Base-by-base conservation (phyloP, 2,113 vertebrate genomes). In the Pseudorectes ferrugineus region DNA sequence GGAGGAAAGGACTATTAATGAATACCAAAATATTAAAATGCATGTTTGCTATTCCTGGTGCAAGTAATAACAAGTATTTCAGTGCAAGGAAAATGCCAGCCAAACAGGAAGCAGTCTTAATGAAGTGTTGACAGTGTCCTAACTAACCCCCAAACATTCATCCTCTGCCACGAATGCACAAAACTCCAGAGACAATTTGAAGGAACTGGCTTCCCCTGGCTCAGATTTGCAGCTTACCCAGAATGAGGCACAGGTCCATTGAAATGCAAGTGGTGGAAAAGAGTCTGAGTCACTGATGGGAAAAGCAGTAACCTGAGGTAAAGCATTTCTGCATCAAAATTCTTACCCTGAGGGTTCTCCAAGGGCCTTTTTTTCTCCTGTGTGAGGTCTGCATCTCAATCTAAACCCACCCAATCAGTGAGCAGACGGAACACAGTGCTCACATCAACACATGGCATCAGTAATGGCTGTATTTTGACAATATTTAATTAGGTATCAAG, bases 381-480 rank as follows among this genome's bases (percentile, higher is more conserved):
- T 52, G n/a, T 74, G 45, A 18, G 8, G 26, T 54, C 35, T 95
- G 77, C 23, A 45, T 78, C 80, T 92, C 78, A 87, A 89, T 75
- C 62, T 79, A 66, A 82, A 63, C n/a, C 42, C 73, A 82, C 38
- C n/a, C 76, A 78, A 45, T 57, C 71, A 81, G 33, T 7, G 14
- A 90, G 35, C 20, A 86, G 57, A 35, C 33, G 81, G 59, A 92
- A 59, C 15, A 18, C 26, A 43, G 65, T 12, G 31, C 45, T 85
- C 59, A 29, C 36, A 57, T 75, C 55, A 89, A 68, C 70, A 85
- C 40, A 38, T 33, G 48, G 33, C 76, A 87, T 33, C 76, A 43
- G 48, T 45, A 81, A 81, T 45, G 48, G 48, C 21, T 95, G 75
- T 92, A 89, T 95, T 96, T 91, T 95, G 91, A 82, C 66, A 73